Conservation (phyloP, 2,797 vertebrate species). For the Pantherophis alleghaniensis region DNA sequence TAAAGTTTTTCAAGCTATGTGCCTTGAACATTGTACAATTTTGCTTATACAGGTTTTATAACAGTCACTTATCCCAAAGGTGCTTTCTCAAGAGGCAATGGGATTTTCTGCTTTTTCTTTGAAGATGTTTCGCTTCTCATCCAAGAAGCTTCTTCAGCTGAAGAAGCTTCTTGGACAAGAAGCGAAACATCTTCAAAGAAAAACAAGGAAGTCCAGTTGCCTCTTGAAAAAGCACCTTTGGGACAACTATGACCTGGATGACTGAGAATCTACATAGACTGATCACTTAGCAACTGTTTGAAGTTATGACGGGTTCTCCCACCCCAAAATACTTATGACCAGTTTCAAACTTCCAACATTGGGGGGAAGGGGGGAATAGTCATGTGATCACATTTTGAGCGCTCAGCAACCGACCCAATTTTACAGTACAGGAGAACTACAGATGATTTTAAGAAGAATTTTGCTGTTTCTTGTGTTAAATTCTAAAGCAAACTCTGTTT, state of each 20-base stretch:
- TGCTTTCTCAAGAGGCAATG: neutral
- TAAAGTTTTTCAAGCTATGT: neutral
- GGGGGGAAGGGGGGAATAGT: neutral
- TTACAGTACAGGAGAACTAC: neutral
- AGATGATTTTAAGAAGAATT: neutral
- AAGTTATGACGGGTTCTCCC: neutral
- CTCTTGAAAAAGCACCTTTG: too few relatives aligned
- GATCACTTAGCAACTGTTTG: neutral
- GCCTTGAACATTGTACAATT: neutral
- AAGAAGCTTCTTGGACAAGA: too few relatives aligned
- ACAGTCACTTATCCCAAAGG: neutral
- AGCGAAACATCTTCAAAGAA: too few relatives aligned
- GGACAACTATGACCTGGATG: too few relatives aligned
- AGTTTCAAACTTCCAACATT: neutral
- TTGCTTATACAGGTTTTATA: neutral
- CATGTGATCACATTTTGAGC: neutral
- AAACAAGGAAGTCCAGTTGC: too few relatives aligned
- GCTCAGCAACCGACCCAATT: neutral
- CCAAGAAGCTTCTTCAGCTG: too few relatives aligned
- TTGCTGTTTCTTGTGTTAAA: slow-evolving; percentile 17
- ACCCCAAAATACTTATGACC: neutral
- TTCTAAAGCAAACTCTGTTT: slow-evolving; percentile 6
- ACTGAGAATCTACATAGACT: neutral
- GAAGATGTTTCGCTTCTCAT: too few relatives aligned
- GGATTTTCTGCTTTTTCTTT: neutral